Evolutionary conservation across 2,113 vertebrate species (phyloP), one percentile per base, ranked within the genome.

Genomic region (Seriola rivoliana): DNA sequence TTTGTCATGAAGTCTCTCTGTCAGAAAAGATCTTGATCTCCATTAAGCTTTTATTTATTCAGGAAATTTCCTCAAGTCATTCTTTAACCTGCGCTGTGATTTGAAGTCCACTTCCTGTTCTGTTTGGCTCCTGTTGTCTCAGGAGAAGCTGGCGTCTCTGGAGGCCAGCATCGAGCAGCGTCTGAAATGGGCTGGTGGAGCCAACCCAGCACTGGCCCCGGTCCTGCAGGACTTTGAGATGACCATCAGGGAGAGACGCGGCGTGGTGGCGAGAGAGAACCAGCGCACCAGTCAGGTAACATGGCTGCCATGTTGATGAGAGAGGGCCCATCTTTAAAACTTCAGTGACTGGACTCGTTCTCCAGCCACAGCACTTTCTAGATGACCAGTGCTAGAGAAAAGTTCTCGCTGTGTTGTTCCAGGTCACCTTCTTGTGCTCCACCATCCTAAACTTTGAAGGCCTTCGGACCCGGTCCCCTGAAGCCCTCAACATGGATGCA

Each of bases 81-180:
- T 29, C 29, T 29, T 36, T 36, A 36, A 36, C 34, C 34, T 36
- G 34, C 6, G 34, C 34, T 36, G 34, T 36, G 34, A 36, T 36
- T 29, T 36, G 34, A 36, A 4, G 34, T 36, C 4, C 34, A 36
- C 34, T 36, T 36, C 34, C 34, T 48, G 16, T 23, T 9, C 34
- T 48, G 16, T 23, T 9, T 17, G 9, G 4, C 2, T 23, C 17
- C 13, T 17, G 2, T 1, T 75, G 10, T 72, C 58, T 82, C 85
- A 99, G 98, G 98, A 99, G 88, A 99, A 99, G 78, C 92, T 99
- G 71, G 97, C 95, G 1, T 89, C 96, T 5, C 96, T 99, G 57
- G 98, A 99, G 96, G 96, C 96, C 42, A 99, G 98, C 91, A 99
- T 99, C 54, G 98, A 99, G 88, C 98, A 99, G 87, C 97, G 98